Evolutionary conservation across 2,113 vertebrate species (phyloP).

Genomic region (Oryctolagus cuniculus): DNA sequence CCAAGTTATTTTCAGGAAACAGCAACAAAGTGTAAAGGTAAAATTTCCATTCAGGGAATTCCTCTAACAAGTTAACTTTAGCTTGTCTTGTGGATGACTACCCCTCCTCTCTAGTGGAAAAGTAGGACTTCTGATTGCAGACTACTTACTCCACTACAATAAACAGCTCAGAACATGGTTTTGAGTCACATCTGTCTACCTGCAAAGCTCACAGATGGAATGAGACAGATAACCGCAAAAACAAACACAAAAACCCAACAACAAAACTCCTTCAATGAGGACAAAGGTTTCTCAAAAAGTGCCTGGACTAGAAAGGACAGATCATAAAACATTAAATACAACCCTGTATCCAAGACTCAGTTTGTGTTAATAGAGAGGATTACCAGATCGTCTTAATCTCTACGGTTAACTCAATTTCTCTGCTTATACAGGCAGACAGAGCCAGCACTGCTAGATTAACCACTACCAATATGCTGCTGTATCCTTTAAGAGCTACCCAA

Average conservation of each 20-base stretch:
- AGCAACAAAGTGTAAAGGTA: conserved; percentile 84
- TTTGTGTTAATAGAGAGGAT: conserved; percentile 48
- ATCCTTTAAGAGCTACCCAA: conserved; percentile 68
- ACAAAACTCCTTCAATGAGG: conserved; percentile 29
- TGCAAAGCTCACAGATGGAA: conserved; percentile 31
- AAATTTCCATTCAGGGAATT: conserved; percentile 80
- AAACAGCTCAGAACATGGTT: not conserved
- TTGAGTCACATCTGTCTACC: conserved; percentile 5
- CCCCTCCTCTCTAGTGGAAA: not conserved
- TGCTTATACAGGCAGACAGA: conserved; percentile 71
- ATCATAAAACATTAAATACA: conserved; percentile 46
- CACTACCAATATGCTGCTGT: conserved; percentile 47
- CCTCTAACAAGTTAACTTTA: conserved; percentile 67
- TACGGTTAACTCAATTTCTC: conserved; percentile 74
- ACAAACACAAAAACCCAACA: conserved; percentile 27
- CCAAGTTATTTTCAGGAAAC: conserved; percentile 77
- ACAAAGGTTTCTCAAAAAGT: conserved; percentile 73
- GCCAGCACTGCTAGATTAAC: conserved; percentile 71
- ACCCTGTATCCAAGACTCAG: conserved; percentile 71
- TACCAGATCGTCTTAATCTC: conserved; percentile 20
- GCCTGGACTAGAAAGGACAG: conserved; percentile 69
- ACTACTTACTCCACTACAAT: not conserved
- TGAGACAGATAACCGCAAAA: conserved; percentile 37
- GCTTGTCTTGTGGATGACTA: conserved; percentile 7
- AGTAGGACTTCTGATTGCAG: not conserved